Conservation (phyloP, 2,797 vertebrate genomes). For the Sebastes matsubarae region DNA sequence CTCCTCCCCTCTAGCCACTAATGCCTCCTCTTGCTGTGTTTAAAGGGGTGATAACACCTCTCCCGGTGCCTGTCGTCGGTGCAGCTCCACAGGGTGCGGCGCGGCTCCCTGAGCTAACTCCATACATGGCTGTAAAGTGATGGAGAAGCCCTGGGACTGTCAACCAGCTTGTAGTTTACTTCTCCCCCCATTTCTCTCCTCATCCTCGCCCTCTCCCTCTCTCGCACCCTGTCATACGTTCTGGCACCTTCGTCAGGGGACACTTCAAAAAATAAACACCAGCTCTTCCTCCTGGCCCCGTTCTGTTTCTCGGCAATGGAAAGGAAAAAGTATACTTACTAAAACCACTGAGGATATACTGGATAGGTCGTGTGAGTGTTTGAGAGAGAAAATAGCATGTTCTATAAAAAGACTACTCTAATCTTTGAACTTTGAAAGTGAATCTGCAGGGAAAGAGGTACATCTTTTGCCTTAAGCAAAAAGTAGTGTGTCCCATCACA, state of each 20-base stretch:
- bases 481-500: background rate
- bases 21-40: conserved; percentile 69
- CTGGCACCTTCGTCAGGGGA: conserved; percentile 61
- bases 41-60: conserved; percentile 73
- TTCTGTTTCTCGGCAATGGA: background rate
- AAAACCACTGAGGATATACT: background rate
- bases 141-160: conserved; percentile 51
- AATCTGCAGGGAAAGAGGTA: conserved; percentile 9
- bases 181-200: conserved; percentile 56
- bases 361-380: background rate
- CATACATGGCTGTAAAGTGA: conserved; percentile 68
- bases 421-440: conserved; percentile 7
- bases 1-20: conserved; percentile 59
- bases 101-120: conserved; percentile 16
- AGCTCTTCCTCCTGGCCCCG: conserved; percentile 7
- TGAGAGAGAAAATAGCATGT: background rate
- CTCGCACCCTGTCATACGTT: conserved; percentile 58
- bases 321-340: background rate
- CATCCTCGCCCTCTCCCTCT: conserved; percentile 19
- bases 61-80: conserved; percentile 46
- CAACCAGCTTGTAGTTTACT: conserved; percentile 60
- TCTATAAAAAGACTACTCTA: background rate
- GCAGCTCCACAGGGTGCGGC: conserved; percentile 33
- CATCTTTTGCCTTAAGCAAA: background rate
- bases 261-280: conserved; percentile 65